Base-by-base conservation (phyloP, 2,797 vertebrate genomes). In the Pipistrellus nathusii region DNA sequence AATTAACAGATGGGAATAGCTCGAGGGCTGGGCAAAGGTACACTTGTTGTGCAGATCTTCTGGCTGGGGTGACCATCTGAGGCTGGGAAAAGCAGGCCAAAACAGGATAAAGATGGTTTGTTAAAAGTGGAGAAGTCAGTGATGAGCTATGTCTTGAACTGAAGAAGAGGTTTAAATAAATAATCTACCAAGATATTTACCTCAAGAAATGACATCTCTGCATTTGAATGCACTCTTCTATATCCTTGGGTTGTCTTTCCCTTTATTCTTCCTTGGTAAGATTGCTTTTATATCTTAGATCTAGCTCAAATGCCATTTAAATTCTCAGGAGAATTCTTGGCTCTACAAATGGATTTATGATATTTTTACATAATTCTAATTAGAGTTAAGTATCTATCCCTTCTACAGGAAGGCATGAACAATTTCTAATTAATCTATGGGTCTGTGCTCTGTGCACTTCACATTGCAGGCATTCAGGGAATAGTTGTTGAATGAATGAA, bases 331-430 rank as follows among this genome's bases (percentile, higher is more conserved):
- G 18, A 62, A 23, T 81, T 85, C 27, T 57, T 76, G 44, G 68
- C 21, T 85, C 46, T 85, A 66, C 30, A 77, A 69, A 76, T 78
- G 25, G 21, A 21, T 83, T 78, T 44, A 55, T 69, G 27, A n/a
- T 51, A 85, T 69, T 81, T 84, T 76, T 88, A 32, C 35, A 77
- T 55, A 90, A 81, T 73, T 94, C 32, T 88, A 93, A 81, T 69
- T 68, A 78, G 27, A 78, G n/a, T 66, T 89, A 78, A 32, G 9
- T 46, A 80, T 94, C 51, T 66, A 77, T 78, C 82, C 48, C 20
- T 93, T 73, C 59, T 92, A 44, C 17, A 78, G 9, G 30, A 90
- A 88, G 17, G 51, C 13, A 57, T 17, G 44, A 35, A 35, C 71
- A 62, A 41, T 72, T 55, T 90, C 73, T 90, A 85, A 93, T 68